Evolutionary conservation across 2,888 invertebrate genomes (phyloP).

Genomic region (Ennomos fuscantarius): DNA sequence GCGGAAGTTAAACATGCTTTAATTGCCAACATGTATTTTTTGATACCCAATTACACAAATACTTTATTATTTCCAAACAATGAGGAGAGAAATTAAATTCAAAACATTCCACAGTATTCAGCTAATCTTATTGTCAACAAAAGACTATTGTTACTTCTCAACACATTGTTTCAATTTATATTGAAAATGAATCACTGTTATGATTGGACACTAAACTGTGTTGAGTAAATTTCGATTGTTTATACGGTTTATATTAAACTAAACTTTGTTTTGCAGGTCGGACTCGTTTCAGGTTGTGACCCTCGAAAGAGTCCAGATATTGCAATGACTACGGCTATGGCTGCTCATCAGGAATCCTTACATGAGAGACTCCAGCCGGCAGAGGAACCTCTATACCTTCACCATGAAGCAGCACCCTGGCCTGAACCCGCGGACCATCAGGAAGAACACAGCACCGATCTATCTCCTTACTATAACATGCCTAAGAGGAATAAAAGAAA

Average conservation of each 20-base stretch:
- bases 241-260: constrained; percentile 40
- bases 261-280: constrained; percentile 56
- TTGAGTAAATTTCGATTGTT: constrained; percentile 80
- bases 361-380: constrained; percentile 81
- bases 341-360: constrained; percentile 83
- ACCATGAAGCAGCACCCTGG: constrained; percentile 82
- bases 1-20: constrained; percentile 18
- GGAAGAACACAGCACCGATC: constrained; percentile 70
- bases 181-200: constrained; percentile 82
- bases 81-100: constrained; percentile 78
- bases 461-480: constrained; percentile 79
- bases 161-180: constrained; percentile 81
- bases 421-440: constrained; percentile 70
- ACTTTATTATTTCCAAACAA: constrained; percentile 74
- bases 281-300: constrained; percentile 69
- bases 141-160: constrained; percentile 78
- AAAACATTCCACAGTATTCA: constrained; percentile 82
- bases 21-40: constrained; percentile 22
- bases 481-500: constrained; percentile 91
- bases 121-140: constrained; percentile 83
- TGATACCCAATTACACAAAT: constrained; percentile 34
- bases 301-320: constrained; percentile 64
- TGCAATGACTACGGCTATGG: constrained; percentile 86
- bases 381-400: constrained; percentile 76
- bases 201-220: constrained; percentile 79